These are phyloP conservation scores for Aphaenogaster floridana DNA, from an alignment of 1,140 invertebrate species.

Conservation along the genomic window DNA sequence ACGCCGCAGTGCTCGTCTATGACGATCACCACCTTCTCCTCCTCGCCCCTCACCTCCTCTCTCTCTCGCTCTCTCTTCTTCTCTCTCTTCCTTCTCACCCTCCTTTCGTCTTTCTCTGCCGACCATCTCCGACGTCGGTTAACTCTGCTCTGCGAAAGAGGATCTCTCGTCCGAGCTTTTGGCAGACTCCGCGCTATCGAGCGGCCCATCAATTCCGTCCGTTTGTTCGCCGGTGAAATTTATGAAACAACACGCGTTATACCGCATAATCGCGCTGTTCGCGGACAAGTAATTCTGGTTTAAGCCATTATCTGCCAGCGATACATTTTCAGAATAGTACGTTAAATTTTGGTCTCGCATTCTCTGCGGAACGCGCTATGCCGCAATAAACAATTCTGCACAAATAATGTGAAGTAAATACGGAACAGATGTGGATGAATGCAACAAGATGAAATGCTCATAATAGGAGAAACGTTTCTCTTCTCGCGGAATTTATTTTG, in stretches of 20 bases:
- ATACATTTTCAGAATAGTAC: slow-evolving; percentile 14
- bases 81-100: neutral
- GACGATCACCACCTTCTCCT: neutral
- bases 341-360: slow-evolving; percentile 21
- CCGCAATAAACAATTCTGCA: neutral
- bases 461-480: neutral
- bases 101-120: neutral
- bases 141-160: slow-evolving; percentile 21
- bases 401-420: slow-evolving; percentile 20
- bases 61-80: neutral
- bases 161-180: slow-evolving; percentile 25
- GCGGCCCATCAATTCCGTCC: slow-evolving; percentile 27
- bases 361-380: neutral
- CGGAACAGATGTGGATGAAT: neutral
- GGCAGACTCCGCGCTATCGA: slow-evolving; percentile 42
- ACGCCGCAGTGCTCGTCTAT: slow-evolving; percentile 40
- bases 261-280: slow-evolving; percentile 46
- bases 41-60: neutral
- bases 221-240: slow-evolving; percentile 31
- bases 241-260: slow-evolving; percentile 49
- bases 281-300: slow-evolving; percentile 27
- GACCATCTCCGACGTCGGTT: neutral
- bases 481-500: neutral
- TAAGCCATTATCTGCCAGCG: slow-evolving; percentile 1
- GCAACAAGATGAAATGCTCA: neutral